phyloP scores from a whole-genome alignment of 2,113 vertebrate species.

The Elaphurus davidianus region DNA sequence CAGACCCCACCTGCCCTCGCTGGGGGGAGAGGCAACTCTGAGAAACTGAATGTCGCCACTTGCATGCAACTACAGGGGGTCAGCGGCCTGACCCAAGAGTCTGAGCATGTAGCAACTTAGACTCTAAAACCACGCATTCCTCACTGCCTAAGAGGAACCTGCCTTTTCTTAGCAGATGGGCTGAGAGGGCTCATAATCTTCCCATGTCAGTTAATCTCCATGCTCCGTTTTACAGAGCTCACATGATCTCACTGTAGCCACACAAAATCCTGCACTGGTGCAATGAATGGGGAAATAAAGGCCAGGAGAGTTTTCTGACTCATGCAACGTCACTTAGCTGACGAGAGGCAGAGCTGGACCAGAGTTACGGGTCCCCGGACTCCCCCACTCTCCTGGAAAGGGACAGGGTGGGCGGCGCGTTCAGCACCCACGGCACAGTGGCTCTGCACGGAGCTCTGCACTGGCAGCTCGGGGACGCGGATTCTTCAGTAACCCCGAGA shows the following conservation, averaged over 20 bases:
- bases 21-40: neutral
- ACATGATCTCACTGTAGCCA: neutral
- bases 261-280: neutral
- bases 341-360: neutral
- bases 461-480: neutral
- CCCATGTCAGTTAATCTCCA: neutral
- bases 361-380: neutral
- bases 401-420: neutral
- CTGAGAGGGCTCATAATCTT: neutral
- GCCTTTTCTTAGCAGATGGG: neutral
- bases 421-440: rapidly evolving
- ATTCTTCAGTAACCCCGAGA: neutral
- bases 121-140: neutral
- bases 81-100: neutral
- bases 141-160: neutral
- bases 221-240: neutral
- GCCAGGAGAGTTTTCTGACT: neutral
- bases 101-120: neutral
- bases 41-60: neutral
- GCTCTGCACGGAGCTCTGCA: rapidly evolving
- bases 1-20: neutral
- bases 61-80: neutral
- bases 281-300: neutral
- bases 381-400: neutral
- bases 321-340: neutral